Evolutionary conservation across 2,113 vertebrate genomes (phyloP), one percentile per base, ranked within the genome.

Genomic region (Hypomesus transpacificus): DNA sequence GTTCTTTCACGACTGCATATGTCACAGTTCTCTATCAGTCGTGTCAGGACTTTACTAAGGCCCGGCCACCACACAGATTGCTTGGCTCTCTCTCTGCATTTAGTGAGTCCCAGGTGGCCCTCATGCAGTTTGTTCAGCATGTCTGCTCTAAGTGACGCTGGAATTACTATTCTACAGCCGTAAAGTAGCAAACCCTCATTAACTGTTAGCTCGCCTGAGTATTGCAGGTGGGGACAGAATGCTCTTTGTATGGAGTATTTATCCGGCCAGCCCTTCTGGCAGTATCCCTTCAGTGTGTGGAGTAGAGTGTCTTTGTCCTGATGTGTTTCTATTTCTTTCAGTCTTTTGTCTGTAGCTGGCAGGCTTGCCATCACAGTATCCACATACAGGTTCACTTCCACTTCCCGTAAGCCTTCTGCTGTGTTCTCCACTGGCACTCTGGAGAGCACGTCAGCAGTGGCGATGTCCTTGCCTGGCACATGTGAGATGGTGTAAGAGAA

Each of bases 101-200:
- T 81, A 1, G 69, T 53, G 21, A 81, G 46, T 0, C 72, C 75
- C 7, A 56, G 67, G 13, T 78, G 79, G 2, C 67, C 75, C 1
- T 66, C 50, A 5, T 75, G 75, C 21, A 82, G 28, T 34, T 68
- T 77, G n/a, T 20, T 3, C 14, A 77, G 22, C 3, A 77, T 74
- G 3, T 74, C 58, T 17, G 46, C 57, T 57, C 22, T 21, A 18
- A 77, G 62, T 65, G 58, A 59, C 50, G 11, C 17, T 26, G 72
- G 75, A 58, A 78, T 66, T 1, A 81, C 75, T 24, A 78, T 71
- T 46, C 54, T 58, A 1, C 14, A 20, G 3, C 75, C 75, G 34
- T 71, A 50, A 1, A 81, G 57, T 14, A 81, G 20, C 6, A 81
- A 52, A 3, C 68, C 68, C 14, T 74, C 18, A 26, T 80, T 67